Conservation (phyloP, 2,888 invertebrate species). For the Linnaemya vulpina region DNA sequence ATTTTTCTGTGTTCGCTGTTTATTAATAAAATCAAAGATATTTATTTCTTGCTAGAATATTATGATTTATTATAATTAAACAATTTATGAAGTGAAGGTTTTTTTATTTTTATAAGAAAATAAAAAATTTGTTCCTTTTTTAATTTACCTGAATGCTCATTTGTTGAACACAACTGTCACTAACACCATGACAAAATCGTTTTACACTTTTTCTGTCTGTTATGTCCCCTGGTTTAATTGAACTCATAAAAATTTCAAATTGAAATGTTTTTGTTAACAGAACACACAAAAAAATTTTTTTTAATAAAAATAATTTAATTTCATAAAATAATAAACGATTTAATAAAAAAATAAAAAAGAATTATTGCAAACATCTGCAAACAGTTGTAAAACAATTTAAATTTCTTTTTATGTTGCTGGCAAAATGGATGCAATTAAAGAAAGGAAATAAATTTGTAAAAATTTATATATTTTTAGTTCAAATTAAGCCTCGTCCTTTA, state of each 20-base stretch:
- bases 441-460: not conserved
- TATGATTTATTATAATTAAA: too few species aligned
- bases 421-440: constrained; percentile 6
- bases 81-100: too few species aligned
- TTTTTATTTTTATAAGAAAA: too few species aligned
- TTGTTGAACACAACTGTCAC: constrained; percentile 60
- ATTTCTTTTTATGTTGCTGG: constrained; percentile 7
- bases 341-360: not conserved
- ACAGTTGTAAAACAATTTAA: constrained; percentile 37
- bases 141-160: constrained; percentile 28
- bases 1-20: too few species aligned
- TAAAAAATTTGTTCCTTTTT: too few species aligned
- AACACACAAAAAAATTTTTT: constrained; percentile 29
- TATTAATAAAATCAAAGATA: too few species aligned
- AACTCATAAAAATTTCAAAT: constrained; percentile 65
- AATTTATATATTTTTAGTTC: not conserved
- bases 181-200: constrained; percentile 52
- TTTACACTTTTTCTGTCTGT: not conserved
- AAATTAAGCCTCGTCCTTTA: not conserved
- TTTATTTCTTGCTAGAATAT: too few species aligned
- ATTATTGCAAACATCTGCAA: not conserved
- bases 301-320: constrained; percentile 2
- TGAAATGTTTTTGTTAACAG: constrained; percentile 60
- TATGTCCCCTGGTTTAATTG: constrained; percentile 54
- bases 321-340: constrained; percentile 5